Evolutionary conservation across 2,797 vertebrate genomes (phyloP), one percentile per base, ranked within the genome.

Genomic region (Acrossocheilus wenchowensis): DNA sequence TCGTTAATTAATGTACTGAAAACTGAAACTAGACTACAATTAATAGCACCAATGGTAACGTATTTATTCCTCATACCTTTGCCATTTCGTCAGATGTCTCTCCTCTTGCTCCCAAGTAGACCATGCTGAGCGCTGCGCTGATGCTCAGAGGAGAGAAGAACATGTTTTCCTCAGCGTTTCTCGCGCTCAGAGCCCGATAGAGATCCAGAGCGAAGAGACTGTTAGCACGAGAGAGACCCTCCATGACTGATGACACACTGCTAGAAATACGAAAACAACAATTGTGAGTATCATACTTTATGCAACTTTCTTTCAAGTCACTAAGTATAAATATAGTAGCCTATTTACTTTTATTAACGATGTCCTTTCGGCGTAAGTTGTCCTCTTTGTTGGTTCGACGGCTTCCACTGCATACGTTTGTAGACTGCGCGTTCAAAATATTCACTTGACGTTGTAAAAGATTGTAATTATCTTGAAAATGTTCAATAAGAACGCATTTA

Each of bases 71-170:
- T 45, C 74, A 19, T 88, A 99, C 98, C 96, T 97, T 94, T 82
- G 94, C 92, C 90, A 99, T 86, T 92, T 99, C 95, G 12, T 92
- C 52, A 0, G 95, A 95, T 0, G 97, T 99, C 43, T 93, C 69
- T 23, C 96, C 95, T 92, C 54, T 93, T 11, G 97, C 89, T 5
- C 98, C 97, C 85, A 98, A 87, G 78, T 92, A 91, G 50, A 99
- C 89, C 97, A 98, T 98, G 5, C 96, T 96, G 88, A 99, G 83
- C 0, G 97, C 97, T 0, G 97, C 94, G 30, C 97, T 96, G 88
- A 99, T 89, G 91, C 97, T 97, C 66, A 97, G 2, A 0, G 98
- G 98, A 0, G 98, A 98, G 83, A 97, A 21, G 84, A 99, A 97
- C 85, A 99, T 19, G 81, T 98, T 99, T 6, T 92, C 93, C 0